A percentile compares a stretch with the other conserved stretches of the same genome.
These are phyloP conservation scores for Labeo rohita DNA, from an alignment of 2,113 vertebrate genomes.

Conservation along the genomic window DNA sequence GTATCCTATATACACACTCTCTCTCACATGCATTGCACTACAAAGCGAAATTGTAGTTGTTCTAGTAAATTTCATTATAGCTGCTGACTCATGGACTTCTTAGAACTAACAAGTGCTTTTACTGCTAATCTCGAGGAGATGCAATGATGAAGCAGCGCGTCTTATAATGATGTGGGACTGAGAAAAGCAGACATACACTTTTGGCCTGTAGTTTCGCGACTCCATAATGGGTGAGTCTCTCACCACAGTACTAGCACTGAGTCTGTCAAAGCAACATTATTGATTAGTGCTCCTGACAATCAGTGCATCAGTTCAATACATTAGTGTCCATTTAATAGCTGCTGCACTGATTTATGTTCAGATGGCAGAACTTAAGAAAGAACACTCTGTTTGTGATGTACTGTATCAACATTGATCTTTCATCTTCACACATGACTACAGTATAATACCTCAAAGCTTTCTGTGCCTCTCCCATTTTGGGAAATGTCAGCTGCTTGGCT, in stretches of 20 bases:
- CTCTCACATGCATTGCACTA: neutral
- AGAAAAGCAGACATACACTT: neutral
- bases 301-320: slow-evolving; percentile 45
- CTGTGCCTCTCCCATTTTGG: neutral
- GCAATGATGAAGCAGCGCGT: neutral
- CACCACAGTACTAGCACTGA: neutral
- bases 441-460: neutral
- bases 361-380: slow-evolving; percentile 37
- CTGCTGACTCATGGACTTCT: slow-evolving; percentile 5
- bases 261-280: slow-evolving; percentile 44
- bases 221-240: neutral
- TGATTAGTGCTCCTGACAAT: slow-evolving; percentile 40
- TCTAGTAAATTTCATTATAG: neutral
- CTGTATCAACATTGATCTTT: slow-evolving; percentile 28
- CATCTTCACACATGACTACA: neutral
- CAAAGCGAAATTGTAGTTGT: neutral
- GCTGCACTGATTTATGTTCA: slow-evolving; percentile 27
- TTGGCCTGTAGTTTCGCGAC: neutral
- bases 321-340: slow-evolving; percentile 28
- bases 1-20: neutral
- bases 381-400: slow-evolving; percentile 15
- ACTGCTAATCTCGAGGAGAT: neutral
- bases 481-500: neutral
- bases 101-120: neutral
- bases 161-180: neutral